Evolutionary conservation across 2,888 invertebrate species (phyloP), one percentile per base, ranked within the genome.

Genomic region (Anthrax anthrax): DNA sequence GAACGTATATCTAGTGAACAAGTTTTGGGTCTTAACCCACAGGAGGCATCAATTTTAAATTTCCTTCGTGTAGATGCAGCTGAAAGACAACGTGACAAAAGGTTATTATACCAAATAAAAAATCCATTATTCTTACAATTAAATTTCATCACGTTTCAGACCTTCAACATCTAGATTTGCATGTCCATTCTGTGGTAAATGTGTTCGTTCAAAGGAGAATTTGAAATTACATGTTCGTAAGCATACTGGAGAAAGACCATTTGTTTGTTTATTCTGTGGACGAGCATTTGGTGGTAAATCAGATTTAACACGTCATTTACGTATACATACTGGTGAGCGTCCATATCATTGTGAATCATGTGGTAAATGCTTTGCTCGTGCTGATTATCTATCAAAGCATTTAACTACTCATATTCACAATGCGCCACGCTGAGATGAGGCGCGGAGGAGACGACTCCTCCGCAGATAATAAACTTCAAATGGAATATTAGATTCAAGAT

Each of bases 271-370:
- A 51, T 90, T 89, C 65, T 90, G 90, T 64, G 88, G 88, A 0
- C 73, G 88, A 23, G 88, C 88, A 18, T 89, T 89, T 60, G 88
- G 89, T 5, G 88, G 88, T 23, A 89, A 89, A 67, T 86, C 86
- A 61, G 88, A 89, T 62, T 70, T 89, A 56, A 89, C 88, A 17
- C 79, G 88, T 27, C 89, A 89, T 64, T 72, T 89, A 52, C 78
- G 89, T 54, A 89, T 89, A 54, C 89, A 89, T 65, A 89, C 89
- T 13, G 89, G 89, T 37, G 89, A 89, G 68, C 72, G 89, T 50
- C 89, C 89, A 32, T 90, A 89, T 68, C 88, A 88, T 65, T 90
- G 89, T 71, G 88, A 89, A 67, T 87, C 88, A 65, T 90, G 89
- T 68, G 89, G 88, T 54, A 89, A 89, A 69, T 88, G 88, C 65